phyloP scores from a whole-genome alignment of 2,113 vertebrate species.

The Emydura subglobosa region DNA sequence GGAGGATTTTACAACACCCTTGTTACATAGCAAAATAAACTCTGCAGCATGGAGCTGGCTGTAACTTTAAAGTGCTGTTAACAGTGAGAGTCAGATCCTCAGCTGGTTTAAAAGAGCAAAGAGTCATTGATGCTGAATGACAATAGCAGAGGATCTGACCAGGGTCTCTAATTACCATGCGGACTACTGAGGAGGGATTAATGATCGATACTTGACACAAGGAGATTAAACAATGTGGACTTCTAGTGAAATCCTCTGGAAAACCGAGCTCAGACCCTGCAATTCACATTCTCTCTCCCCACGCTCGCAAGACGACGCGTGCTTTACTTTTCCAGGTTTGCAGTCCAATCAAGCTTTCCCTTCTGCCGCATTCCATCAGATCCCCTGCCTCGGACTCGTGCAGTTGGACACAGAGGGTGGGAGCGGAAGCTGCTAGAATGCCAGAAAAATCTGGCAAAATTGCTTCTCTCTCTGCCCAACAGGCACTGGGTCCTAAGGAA shows the following conservation, averaged over 20 bases:
- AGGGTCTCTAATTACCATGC: neutral
- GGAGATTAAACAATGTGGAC: neutral
- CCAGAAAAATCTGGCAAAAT: neutral
- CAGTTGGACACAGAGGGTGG: neutral
- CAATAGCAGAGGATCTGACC: neutral
- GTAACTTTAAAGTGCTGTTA: neutral
- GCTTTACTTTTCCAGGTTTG: neutral
- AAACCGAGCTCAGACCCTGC: neutral
- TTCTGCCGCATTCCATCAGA: neutral
- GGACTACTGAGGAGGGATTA: neutral
- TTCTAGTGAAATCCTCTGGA: neutral
- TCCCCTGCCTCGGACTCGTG: neutral
- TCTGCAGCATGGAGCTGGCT: rapidly evolving
- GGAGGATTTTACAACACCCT: neutral
- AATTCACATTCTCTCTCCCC: neutral
- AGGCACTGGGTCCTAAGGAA: neutral
- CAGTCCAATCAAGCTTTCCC: neutral
- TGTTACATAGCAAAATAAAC: neutral
- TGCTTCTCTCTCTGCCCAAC: neutral
- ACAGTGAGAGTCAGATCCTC: rapidly evolving
- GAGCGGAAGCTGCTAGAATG: neutral
- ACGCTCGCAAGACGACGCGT: neutral
- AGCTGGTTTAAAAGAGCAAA: neutral
- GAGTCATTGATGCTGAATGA: neutral
- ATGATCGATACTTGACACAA: neutral